Conservation (phyloP, 2,797 vertebrate species). For the Aplochiton taeniatus region DNA sequence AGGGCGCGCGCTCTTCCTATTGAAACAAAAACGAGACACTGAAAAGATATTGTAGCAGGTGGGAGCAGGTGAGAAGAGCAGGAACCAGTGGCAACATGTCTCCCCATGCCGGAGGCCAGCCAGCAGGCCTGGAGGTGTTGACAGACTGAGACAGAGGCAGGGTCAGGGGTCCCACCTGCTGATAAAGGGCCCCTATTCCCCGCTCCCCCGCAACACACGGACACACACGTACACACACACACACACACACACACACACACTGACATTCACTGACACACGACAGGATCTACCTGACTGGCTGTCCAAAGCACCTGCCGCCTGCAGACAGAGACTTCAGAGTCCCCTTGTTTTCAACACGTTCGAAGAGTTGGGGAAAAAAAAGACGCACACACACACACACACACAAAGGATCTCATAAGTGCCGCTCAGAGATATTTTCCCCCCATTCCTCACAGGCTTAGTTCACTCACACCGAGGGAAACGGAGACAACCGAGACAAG, state of each 20-base stretch:
- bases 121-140: slow-evolving; percentile 54
- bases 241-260: slow-evolving; percentile 9
- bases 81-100: slow-evolving; percentile 54
- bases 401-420: not conserved
- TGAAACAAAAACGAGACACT: not conserved
- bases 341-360: not conserved
- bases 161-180: slow-evolving; percentile 75
- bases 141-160: slow-evolving; percentile 57
- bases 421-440: not conserved
- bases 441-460: not conserved
- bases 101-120: slow-evolving; percentile 53
- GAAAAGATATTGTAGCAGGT: slow-evolving; percentile 51
- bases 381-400: not conserved
- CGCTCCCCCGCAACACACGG: not conserved
- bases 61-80: slow-evolving; percentile 69
- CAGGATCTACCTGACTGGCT: slow-evolving; percentile 6
- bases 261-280: not conserved
- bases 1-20: slow-evolving; percentile 16
- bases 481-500: not conserved
- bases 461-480: not conserved
- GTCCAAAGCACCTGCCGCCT: slow-evolving; percentile 23
- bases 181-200: slow-evolving; percentile 29
- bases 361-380: not conserved
- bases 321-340: slow-evolving; percentile 4
- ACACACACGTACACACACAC: slow-evolving; percentile 19